Conservation (phyloP, 1,140 invertebrate species). For the Pogonomyrmex californicus region DNA sequence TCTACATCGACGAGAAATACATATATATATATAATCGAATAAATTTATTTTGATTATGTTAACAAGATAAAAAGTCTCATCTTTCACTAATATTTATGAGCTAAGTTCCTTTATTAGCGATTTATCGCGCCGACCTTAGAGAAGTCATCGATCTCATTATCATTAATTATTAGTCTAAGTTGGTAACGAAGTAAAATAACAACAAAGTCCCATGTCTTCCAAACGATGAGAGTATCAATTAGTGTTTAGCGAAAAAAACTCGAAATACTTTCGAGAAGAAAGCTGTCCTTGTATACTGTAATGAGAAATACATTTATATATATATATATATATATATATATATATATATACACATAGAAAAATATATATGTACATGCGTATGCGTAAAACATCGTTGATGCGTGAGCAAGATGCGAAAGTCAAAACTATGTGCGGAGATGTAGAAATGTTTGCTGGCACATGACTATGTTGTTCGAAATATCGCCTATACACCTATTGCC, state of each 20-base stretch:
- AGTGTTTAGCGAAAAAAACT: conserved; percentile 62
- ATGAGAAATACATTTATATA: conserved; percentile 63
- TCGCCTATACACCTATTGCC: conserved; percentile 75
- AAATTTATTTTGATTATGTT: conserved; percentile 21
- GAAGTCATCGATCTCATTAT: conserved; percentile 66
- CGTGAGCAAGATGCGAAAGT: conserved; percentile 44
- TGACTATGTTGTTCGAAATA: conserved; percentile 77
- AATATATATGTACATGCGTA: conserved; percentile 71
- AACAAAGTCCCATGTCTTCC: conserved; percentile 85
- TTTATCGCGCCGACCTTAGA: conserved; percentile 48
- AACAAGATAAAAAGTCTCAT: conserved; percentile 32
- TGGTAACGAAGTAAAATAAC: conserved; percentile 70
- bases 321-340: conserved; percentile 69
- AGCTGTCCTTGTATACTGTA: conserved; percentile 70
- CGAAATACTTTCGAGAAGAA: conserved; percentile 26
- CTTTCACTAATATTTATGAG: conserved; percentile 18
- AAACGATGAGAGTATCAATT: conserved; percentile 74
- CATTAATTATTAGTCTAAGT: conserved; percentile 78
- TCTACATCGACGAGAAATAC: conserved; percentile 64
- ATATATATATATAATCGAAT: neutral
- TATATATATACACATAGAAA: too few relatives aligned
- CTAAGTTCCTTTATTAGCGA: conserved; percentile 67
- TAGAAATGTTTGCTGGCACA: conserved; percentile 71
- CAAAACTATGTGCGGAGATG: conserved; percentile 51
- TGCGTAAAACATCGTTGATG: conserved; percentile 55